Evolutionary conservation across 2,113 vertebrate genomes (phyloP).

Genomic region (Eolophus roseicapilla): DNA sequence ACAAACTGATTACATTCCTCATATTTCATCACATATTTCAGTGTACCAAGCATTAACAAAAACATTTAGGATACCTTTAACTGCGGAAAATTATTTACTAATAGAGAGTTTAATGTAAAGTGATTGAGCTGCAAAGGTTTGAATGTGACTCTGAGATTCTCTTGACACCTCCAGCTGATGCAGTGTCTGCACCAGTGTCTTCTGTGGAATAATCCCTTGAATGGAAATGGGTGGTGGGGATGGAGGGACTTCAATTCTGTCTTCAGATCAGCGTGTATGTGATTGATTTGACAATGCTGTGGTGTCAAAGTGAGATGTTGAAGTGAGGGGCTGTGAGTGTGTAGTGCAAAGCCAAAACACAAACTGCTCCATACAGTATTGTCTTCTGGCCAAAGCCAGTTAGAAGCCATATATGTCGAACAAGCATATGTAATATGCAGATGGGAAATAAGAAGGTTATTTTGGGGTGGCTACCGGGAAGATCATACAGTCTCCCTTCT

Average conservation of each 20-base stretch:
- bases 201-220: neutral
- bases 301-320: neutral
- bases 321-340: neutral
- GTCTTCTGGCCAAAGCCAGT: neutral
- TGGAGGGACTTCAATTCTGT: neutral
- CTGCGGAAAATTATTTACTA: neutral
- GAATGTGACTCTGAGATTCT: neutral
- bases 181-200: neutral
- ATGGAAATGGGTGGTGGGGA: neutral
- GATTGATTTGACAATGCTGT: neutral
- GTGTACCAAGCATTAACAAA: neutral
- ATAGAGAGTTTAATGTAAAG: neutral
- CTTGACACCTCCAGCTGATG: neutral
- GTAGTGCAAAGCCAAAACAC: neutral
- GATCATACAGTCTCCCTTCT: neutral
- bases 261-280: neutral
- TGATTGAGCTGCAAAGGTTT: neutral
- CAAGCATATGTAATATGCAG: neutral
- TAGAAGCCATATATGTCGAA: neutral
- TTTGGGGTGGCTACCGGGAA: neutral
- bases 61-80: neutral
- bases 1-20: neutral
- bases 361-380: neutral
- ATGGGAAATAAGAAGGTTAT: neutral
- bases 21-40: neutral